Evolutionary conservation across 2,113 vertebrate species (phyloP), one percentile per base, ranked within the genome.

Genomic region (Ascaphus truei): DNA sequence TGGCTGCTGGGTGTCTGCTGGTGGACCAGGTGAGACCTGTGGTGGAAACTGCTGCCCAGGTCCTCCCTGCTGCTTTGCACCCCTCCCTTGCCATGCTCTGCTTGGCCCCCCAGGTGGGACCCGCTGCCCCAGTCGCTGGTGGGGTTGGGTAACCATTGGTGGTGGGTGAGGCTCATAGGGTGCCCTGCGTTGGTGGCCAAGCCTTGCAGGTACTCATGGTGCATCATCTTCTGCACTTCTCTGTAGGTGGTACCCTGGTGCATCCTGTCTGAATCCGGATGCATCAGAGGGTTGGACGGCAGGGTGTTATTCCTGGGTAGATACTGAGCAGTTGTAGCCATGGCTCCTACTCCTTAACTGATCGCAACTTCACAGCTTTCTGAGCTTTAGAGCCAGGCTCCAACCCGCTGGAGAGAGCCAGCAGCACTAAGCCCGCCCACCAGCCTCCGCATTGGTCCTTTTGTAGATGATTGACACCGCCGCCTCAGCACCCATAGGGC

Each of bases 151-250:
- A 96, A 84, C 95, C 95, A 96, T 92, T 98, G 95, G 82, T 94
- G 94, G 81, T 95, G 95, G 78, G 93, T 93, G 72, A 96, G 86
- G 83, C 92, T 94, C 89, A 96, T 93, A 74, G 94, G 93, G 80
- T 96, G 94, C 75, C 94, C 94, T 79, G 94, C 93, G 86, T 94
- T 92, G 83, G 92, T 93, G 11, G 92, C 93, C 61, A 98, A 88
- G 81, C 95, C 93, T 79, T 93, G 93, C 79, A 95, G 85, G 80
- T 94, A 98, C 84, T 98, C 95, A 87, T 96, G 95, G 92, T 98
- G 95, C 94, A 98, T 96, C 92, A 98, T 96, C 88, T 98, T 98
- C 92, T 96, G 95, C 85, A 98, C 95, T 84, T 98, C 95, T 91
- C 95, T 88, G 86, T 96, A 98, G 77, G 95, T 93, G 82, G 95